Evolutionary conservation across 2,113 vertebrate species (phyloP).

Genomic region (Coptodon bakossiorum): DNA sequence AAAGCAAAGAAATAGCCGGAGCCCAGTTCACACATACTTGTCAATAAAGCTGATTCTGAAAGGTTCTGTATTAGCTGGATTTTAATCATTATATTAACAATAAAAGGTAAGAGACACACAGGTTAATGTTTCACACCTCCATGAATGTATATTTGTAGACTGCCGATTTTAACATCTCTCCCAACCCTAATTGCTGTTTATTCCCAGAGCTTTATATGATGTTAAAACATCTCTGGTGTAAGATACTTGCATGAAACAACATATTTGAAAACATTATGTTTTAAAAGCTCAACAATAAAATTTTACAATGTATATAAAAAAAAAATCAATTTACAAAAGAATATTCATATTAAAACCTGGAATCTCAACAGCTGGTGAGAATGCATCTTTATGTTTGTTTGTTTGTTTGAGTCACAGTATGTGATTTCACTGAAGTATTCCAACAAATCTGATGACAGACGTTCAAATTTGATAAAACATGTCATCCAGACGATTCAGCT

Average conservation of each 20-base stretch:
- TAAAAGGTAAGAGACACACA: not conserved
- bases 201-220: not conserved
- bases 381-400: not conserved
- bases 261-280: not conserved
- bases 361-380: not conserved
- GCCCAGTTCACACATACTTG: not conserved
- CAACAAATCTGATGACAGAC: not conserved
- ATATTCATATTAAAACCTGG: not conserved
- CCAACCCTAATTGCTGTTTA: not conserved
- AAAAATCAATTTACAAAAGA: not conserved
- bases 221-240: not conserved
- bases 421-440: not conserved
- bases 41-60: not conserved
- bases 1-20: not conserved
- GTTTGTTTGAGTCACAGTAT: not conserved
- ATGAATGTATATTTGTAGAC: not conserved
- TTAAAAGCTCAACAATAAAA: not conserved
- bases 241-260: not conserved
- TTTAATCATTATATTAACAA: not conserved
- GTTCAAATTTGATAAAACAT: slow-evolving; percentile 5
- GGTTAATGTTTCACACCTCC: not conserved
- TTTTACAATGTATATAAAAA: not conserved
- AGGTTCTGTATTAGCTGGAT: not conserved
- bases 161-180: not conserved
- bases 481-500: not conserved